These are phyloP conservation scores for Sphecodes monilicornis DNA, from an alignment of 2,888 invertebrate species.

Conservation along the genomic window DNA sequence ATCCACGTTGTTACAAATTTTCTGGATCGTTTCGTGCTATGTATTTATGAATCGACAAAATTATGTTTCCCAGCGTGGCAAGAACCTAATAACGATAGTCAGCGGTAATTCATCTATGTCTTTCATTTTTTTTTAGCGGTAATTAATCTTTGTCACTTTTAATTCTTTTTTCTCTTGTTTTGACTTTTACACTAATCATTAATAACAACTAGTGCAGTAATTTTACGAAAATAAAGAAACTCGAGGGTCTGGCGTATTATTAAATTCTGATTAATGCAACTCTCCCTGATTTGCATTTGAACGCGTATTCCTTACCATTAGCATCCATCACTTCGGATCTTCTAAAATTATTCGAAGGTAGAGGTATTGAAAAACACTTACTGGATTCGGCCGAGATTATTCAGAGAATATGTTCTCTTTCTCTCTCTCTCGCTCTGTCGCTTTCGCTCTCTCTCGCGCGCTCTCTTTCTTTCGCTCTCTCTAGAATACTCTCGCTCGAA, in stretches of 20 bases:
- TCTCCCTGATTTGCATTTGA: conserved; percentile 37
- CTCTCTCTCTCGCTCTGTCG: neutral
- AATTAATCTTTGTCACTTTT: conserved; percentile 26
- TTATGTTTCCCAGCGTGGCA: neutral
- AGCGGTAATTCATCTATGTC: neutral
- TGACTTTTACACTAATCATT: conserved; percentile 3
- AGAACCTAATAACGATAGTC: conserved; percentile 10
- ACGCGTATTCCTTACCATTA: conserved; percentile 36
- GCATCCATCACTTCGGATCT: conserved; percentile 41
- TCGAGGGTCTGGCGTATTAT: neutral
- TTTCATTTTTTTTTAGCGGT: neutral
- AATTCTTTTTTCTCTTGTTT: conserved; percentile 8
- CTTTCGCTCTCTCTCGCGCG: no score
- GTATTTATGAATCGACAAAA: conserved; percentile 3
- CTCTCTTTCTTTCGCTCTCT: neutral
- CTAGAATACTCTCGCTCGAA: conserved; percentile 26
- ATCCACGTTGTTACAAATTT: neutral
- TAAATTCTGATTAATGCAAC: neutral
- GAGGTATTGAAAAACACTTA: conserved; percentile 54
- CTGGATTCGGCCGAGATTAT: conserved; percentile 38
- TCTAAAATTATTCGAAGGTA: conserved; percentile 49
- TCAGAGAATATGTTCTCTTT: neutral
- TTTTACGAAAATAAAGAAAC: conserved; percentile 18
- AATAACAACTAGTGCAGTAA: conserved; percentile 20
- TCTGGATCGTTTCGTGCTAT: neutral